phyloP scores from a whole-genome alignment of 2,797 vertebrate species.

The Xiphorhynchus erythropygius region DNA sequence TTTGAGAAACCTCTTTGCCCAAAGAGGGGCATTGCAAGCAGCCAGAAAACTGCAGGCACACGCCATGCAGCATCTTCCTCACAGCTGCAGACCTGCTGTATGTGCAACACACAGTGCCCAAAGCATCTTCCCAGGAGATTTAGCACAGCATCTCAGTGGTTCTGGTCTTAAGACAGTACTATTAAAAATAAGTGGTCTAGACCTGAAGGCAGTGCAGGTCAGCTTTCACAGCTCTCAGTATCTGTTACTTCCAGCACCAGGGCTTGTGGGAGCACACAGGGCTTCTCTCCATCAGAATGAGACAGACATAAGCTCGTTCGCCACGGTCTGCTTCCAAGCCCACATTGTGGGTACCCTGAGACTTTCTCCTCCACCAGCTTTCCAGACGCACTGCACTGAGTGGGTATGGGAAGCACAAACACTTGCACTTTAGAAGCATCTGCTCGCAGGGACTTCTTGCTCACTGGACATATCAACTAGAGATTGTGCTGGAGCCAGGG shows the following conservation, averaged over 20 bases:
- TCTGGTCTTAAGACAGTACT: background rate
- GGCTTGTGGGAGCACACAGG: background rate
- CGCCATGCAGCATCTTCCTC: rapidly evolving
- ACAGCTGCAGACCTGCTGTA: background rate
- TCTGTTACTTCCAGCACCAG: background rate
- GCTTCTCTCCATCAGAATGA: background rate
- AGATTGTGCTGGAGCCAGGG: background rate
- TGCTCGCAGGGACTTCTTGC: background rate
- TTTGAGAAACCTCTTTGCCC: background rate
- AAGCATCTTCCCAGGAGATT: background rate
- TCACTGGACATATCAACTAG: background rate
- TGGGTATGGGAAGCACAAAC: background rate
- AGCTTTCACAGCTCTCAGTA: background rate
- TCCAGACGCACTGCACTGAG: background rate
- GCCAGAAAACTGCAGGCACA: background rate
- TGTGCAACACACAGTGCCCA: background rate
- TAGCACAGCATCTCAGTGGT: background rate
- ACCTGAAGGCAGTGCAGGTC: background rate
- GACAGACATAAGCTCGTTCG: rapidly evolving
- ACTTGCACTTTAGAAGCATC: background rate
- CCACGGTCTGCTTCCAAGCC: background rate
- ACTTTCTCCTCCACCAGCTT: background rate
- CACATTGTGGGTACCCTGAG: background rate
- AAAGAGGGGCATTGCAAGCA: background rate
- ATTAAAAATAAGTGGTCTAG: background rate